phyloP scores from a whole-genome alignment of 30 jellyfish, hydroid and myxozoan genomes.

The Clytia hemisphaerica region DNA sequence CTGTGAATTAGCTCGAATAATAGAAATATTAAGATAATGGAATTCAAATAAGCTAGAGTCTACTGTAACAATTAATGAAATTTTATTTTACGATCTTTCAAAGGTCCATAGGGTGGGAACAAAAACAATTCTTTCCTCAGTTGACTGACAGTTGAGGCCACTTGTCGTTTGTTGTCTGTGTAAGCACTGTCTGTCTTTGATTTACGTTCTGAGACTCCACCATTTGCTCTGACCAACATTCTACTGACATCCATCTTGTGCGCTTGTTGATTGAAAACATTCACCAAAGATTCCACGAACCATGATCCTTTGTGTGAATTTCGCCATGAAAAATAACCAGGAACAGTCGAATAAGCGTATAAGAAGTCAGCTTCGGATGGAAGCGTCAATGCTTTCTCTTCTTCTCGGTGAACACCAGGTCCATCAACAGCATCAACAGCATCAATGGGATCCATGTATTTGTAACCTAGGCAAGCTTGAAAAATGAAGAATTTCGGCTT shows the following conservation, averaged over 20 bases:
- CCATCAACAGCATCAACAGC: constrained; percentile 45
- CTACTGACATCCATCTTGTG: constrained; percentile 41
- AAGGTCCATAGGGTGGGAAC: constrained; percentile 39
- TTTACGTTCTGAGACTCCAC: constrained; percentile 20
- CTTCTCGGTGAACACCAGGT: constrained; percentile 24
- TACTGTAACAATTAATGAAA: no score
- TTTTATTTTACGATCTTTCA: no score
- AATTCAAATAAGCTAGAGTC: no score
- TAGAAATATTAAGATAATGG: no score
- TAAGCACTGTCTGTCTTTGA: constrained; percentile 8
- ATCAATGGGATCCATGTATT: constrained; percentile 49
- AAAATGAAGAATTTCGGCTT: constrained; percentile 30
- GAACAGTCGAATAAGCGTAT: constrained; percentile 51
- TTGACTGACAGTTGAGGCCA: constrained; percentile 31
- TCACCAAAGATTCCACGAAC: constrained; percentile 20
- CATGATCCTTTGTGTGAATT: constrained; percentile 42
- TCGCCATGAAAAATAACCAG: constrained; percentile 55
- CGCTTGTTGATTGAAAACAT: constrained; percentile 24
- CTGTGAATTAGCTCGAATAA: no score
- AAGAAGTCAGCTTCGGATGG: constrained; percentile 49
- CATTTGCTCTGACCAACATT: constrained; percentile 32
- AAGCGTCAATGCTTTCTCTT: constrained; percentile 35
- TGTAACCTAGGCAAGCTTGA: constrained; percentile 51
- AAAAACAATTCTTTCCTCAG: constrained; percentile 35
- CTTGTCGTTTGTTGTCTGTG: constrained; percentile 35